Evolutionary conservation across 2,888 invertebrate genomes (phyloP).

Genomic region (Crocallis elinguaria): DNA sequence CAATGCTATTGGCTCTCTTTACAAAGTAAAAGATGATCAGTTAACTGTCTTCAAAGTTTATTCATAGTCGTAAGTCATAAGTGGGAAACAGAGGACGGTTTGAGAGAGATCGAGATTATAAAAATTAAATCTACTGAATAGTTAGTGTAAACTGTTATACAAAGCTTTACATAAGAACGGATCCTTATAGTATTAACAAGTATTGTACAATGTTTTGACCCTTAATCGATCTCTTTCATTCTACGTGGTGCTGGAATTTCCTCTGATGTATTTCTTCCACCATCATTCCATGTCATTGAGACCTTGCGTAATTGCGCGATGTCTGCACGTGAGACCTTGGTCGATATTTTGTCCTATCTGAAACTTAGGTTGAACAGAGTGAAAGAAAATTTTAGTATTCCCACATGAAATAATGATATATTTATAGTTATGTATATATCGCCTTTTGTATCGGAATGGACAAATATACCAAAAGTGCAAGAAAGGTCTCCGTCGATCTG

Average conservation of each 20-base stretch:
- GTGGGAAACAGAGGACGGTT: slow-evolving; percentile 26
- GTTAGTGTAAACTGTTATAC: background rate
- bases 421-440: no score
- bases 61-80: slow-evolving; percentile 30
- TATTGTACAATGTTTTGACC: background rate
- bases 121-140: background rate
- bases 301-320: slow-evolving; percentile 41
- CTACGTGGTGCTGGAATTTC: slow-evolving; percentile 35
- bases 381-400: no score
- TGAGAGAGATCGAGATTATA: slow-evolving; percentile 34
- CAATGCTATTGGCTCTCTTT: slow-evolving; percentile 29
- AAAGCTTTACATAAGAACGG: background rate
- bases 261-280: slow-evolving; percentile 37
- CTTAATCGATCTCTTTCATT: slow-evolving; percentile 37
- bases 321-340: slow-evolving; percentile 41
- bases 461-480: slow-evolving; percentile 51
- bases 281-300: slow-evolving; percentile 48
- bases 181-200: background rate
- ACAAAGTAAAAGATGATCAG: slow-evolving; percentile 51
- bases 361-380: slow-evolving; percentile 31
- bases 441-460: slow-evolving; percentile 40
- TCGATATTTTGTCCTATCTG: slow-evolving; percentile 42
- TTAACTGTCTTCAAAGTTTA: slow-evolving; percentile 40
- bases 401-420: no score
- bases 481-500: slow-evolving; percentile 72